Percentiles rank a stretch among this genome's conserved stretches.
Conservation (phyloP, 2,113 vertebrate species). For the Thymallus thymallus region DNA sequence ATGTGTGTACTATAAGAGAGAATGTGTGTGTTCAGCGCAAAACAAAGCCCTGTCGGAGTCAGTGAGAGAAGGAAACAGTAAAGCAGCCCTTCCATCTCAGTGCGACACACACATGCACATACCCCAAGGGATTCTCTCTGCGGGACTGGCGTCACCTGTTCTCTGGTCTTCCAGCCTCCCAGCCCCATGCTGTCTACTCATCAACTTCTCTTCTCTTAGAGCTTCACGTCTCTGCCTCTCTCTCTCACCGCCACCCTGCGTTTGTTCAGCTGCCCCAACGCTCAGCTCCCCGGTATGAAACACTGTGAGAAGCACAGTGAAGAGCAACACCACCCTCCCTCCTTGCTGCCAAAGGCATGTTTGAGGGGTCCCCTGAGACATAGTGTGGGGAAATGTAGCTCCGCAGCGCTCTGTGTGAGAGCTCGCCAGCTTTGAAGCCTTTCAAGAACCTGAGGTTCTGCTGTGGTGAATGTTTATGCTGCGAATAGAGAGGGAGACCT, state of each 20-base stretch:
- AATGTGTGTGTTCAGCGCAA: slow-evolving; percentile 6
- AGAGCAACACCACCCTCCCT: background rate
- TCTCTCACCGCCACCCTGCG: background rate
- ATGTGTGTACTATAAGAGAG: background rate
- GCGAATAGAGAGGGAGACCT: background rate
- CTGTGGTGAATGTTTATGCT: slow-evolving; percentile 15
- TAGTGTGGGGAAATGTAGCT: background rate
- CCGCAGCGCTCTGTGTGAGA: background rate
- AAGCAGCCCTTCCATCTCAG: background rate
- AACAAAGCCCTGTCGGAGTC: background rate
- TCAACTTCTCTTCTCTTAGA: background rate
- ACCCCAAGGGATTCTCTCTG: background rate
- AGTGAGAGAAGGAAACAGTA: background rate
- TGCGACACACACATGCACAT: too few relatives aligned
- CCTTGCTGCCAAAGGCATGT: slow-evolving; percentile 5
- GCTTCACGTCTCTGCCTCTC: background rate
- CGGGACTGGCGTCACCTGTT: slow-evolving; percentile 6
- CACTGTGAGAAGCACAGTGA: background rate
- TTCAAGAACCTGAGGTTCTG: slow-evolving; percentile 8
- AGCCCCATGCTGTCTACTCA: slow-evolving; percentile 8
- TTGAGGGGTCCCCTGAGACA: slow-evolving; percentile 3
- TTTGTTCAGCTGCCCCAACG: background rate
- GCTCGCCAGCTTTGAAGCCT: slow-evolving; percentile 19
- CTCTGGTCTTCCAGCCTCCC: background rate
- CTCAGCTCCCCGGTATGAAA: slow-evolving; percentile 10